Evolutionary conservation across 2,888 invertebrate species (phyloP), one percentile per base, ranked within the genome.

Genomic region (Julus scanicus): DNA sequence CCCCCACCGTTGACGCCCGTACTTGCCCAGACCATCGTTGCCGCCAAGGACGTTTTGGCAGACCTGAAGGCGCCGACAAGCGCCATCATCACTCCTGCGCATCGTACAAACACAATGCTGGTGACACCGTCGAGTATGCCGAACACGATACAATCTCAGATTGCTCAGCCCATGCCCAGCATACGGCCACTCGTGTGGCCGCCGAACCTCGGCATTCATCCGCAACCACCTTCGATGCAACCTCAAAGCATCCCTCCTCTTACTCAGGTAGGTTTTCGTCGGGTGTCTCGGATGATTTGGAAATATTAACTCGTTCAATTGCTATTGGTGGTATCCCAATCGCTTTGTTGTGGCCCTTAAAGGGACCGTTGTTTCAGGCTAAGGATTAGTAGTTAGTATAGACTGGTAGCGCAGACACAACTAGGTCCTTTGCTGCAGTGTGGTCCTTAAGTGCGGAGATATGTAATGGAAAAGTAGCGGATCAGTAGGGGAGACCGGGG

Each of bases 81-180:
- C 39, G 86, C 87, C n/a, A 6, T 88, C 4, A 84, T 89, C 53
- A 86, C 87, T n/a, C 86, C 63, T 13, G 86, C 39, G 2, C 57
- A 49, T 86, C 49, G 86, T 40, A 49, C 39, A 53, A 49, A 57
- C 4, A 20, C 86, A 0, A 53, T 63, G 57, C 39, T 57, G 49
- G 29, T 57, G 0, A 8, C 48, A 2, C 8, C 57, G 17, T 53
- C 86, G 9, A 5, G 57, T 53, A 9, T 20, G 40, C 86, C 40
- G 53, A 86, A 37, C 40, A 11, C 37, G 57, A 57, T 86, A 57
- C 86, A 86, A 13, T 88, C 87, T 17, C 89, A 89, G 48, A 89
- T 90, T 39, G 89, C 88, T 44, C 90, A 90, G 49, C 89, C 89
- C 9, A 89, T 89, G 88, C 89, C 89, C 40, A 89, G 89, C 37